Evolutionary conservation across 2,797 vertebrate genomes (phyloP), one percentile per base, ranked within the genome.

Genomic region (Eupleurogrammus muticus): DNA sequence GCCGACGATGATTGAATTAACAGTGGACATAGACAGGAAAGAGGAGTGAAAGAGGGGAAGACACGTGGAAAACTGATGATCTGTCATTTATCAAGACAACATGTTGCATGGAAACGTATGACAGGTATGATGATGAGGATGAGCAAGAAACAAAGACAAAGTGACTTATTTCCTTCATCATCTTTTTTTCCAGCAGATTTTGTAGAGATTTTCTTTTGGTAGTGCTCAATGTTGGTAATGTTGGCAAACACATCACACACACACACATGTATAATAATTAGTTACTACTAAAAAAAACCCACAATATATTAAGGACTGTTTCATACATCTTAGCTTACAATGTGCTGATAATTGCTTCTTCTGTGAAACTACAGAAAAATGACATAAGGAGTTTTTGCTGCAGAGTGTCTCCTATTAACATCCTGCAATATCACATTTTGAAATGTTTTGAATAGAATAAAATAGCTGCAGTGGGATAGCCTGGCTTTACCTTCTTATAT

Each of bases 1-100:
- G 21, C 49, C 36, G 40, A 44, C 17, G 40, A n/a, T 70, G 57
- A 83, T 60, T 60, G 28, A 71, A 16, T 77, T 85, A 70, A 56
- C 52, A 23, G 5, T 6, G 44, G n/a, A 63, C 58, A 77, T 2
- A 36, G 28, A 50, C 14, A 49, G 44, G 10, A 53, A 67, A 53
- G n/a, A 44, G 23, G 23, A 56, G 48, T 19, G 19, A 36, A 42
- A 44, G 40, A 28, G 8, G 17, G 58, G 59, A 60, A 62, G 60
- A 57, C 52, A 55, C 0, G 17, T 42, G 47, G 8, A 9, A 40
- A 51, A 24, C 10, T 35, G 23, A 64, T 51, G 28, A 57, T n/a
- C 24, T 48, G 49, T 73, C 52, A 13, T 52, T 57, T 32, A 13
- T 57, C 40, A 28, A 28, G 28, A 28, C 6, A 6, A 6, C 28